phyloP scores from a whole-genome alignment of 2,888 invertebrate genomes.

The Coremacera marginata region DNA sequence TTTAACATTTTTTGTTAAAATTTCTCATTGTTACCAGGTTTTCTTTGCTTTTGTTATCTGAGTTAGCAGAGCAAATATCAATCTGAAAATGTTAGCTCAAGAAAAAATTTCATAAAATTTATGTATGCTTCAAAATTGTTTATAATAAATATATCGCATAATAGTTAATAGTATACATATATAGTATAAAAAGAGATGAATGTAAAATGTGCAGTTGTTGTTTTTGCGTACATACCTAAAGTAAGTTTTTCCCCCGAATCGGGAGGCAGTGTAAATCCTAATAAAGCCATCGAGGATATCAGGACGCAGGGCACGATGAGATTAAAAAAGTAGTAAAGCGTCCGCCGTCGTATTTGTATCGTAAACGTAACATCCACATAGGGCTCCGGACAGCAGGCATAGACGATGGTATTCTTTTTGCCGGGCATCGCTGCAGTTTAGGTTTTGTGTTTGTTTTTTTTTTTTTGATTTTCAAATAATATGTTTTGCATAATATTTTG shows the following conservation, averaged over 20 bases:
- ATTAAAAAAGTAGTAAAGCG: slow-evolving; percentile 99
- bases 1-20: neutral
- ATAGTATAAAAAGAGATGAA: neutral
- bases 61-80: neutral
- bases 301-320: slow-evolving; percentile 98
- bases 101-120: slow-evolving; percentile 3
- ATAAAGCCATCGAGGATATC: slow-evolving; percentile 97
- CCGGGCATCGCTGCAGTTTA: slow-evolving; percentile 89
- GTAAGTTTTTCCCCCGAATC: slow-evolving; percentile 74
- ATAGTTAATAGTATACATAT: neutral
- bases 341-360: slow-evolving; percentile 94
- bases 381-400: slow-evolving; percentile 94
- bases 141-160: neutral
- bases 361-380: slow-evolving; percentile 94
- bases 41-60: neutral
- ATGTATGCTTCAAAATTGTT: neutral
- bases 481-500: too few relatives aligned
- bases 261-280: slow-evolving; percentile 98
- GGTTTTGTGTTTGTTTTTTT: too few relatives aligned
- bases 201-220: neutral
- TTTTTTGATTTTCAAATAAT: too few relatives aligned
- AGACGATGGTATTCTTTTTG: slow-evolving; percentile 88
- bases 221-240: slow-evolving; percentile 66
- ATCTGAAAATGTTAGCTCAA: slow-evolving; percentile 23
- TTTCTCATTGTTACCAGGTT: neutral